phyloP scores from a whole-genome alignment of 2,888 invertebrate genomes.

The Synanthedon myopaeformis region DNA sequence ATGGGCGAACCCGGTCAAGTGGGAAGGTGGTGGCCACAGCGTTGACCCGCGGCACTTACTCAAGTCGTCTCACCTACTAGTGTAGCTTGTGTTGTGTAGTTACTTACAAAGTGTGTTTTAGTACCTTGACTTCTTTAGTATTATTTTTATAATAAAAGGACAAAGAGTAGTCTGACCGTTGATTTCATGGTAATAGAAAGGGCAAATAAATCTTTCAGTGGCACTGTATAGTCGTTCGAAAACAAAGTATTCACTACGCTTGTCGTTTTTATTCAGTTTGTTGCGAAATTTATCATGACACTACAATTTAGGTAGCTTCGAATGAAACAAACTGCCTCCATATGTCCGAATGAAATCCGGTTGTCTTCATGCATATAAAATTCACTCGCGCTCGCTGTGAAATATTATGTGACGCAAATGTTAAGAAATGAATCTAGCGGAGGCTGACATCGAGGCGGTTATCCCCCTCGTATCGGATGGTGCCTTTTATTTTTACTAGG shows the following conservation, averaged over 20 bases:
- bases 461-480: slow-evolving; percentile 41
- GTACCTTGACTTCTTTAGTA: too few species aligned
- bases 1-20: too few species aligned
- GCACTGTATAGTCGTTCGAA: not conserved
- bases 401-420: slow-evolving; percentile 55
- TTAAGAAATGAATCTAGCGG: slow-evolving; percentile 44
- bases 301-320: not conserved
- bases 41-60: too few species aligned
- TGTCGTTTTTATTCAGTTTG: slow-evolving; percentile 1
- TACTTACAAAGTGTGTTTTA: too few species aligned
- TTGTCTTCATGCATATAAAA: slow-evolving; percentile 55
- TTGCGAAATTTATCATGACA: not conserved
- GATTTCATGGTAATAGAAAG: not conserved
- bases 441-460: slow-evolving; percentile 37
- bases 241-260: slow-evolving; percentile 3
- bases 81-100: too few species aligned
- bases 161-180: too few species aligned
- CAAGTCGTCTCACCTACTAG: too few species aligned
- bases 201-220: too few species aligned
- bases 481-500: slow-evolving; percentile 57
- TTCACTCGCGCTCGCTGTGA: slow-evolving; percentile 41
- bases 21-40: too few species aligned
- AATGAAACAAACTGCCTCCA: slow-evolving; percentile 25
- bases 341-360: slow-evolving; percentile 44
- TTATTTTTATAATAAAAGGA: too few species aligned